Base-by-base conservation (phyloP, 2,797 vertebrate genomes). In the Xiphophorus birchmanni region DNA sequence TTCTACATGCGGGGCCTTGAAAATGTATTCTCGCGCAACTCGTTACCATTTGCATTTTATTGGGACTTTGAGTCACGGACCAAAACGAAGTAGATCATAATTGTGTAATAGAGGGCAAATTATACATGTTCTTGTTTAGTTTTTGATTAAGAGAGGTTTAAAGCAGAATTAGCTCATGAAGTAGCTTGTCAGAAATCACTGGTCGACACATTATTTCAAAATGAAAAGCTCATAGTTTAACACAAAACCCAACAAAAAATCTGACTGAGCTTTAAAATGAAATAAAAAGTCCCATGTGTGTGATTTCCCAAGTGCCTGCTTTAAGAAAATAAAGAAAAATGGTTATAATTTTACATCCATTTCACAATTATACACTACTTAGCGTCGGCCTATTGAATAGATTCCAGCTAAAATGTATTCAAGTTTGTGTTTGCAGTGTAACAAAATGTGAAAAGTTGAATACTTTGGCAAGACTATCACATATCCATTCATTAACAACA, bases 401-500 rank as follows among this genome's bases (percentile, higher is more conserved):
- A 42, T 44, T 69, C 37, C 32, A 11, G 37, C 18, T 21, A 23
- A 67, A 67, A 65, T 37, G 2, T 1, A 67, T 67, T 40, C 4
- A 42, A 26, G 67, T 71, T 26, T 71, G 42, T 15, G 42, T 6
- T 15, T 44, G 42, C 26, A 69, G 40, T 40, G 37, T n/a, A 71
- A 45, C 23, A 42, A 42, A 42, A 71, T 13, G 67, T 71, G 63
- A 40, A 40, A 37, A 42, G 35, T 42, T 69, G 18, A 69, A 69
- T 12, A 11, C 21, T 69, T 69, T 42, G 9, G 65, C 65, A 26
- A 69, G 6, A 40, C 42, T 29, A 2, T 40, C 7, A 42, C 13
- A 54, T 42, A 26, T 40, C 50, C 74, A 60, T 73, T n/a, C 60
- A 63, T 23, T 73, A 6, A 79, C 77, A 82, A n/a, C 71, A 79